A percentile compares a stretch with the other conserved stretches of the same genome.
Conservation (phyloP, 2,888 invertebrate genomes). For the Stenodema calcarata region DNA sequence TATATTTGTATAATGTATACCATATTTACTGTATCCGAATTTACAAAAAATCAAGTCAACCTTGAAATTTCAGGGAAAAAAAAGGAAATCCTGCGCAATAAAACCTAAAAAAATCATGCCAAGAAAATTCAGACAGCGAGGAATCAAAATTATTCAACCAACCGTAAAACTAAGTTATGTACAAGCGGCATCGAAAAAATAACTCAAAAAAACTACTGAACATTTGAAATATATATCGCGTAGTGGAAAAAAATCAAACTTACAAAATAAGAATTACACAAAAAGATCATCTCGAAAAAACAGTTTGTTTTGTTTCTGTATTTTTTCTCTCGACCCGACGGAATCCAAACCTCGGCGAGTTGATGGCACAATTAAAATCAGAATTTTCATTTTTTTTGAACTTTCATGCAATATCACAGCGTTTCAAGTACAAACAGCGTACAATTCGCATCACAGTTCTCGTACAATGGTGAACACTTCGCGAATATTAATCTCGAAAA, state of each 20-base stretch:
- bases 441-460: constrained; percentile 1
- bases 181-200: neutral
- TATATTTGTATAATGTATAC: neutral
- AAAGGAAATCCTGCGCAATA: neutral
- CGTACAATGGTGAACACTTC: neutral
- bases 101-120: constrained; percentile 1
- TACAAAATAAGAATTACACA: neutral
- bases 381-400: neutral
- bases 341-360: neutral
- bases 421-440: neutral
- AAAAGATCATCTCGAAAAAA: neutral
- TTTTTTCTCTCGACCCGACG: neutral
- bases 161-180: neutral
- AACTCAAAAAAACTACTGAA: neutral
- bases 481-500: neutral
- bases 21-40: neutral
- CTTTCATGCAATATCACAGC: constrained; percentile 18
- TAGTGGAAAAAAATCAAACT: neutral
- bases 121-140: constrained; percentile 11
- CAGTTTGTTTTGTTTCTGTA: neutral
- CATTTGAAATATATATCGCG: neutral
- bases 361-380: neutral
- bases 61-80: neutral
- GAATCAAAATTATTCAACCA: constrained; percentile 1
- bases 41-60: neutral